These are phyloP conservation scores for Ethmia dodecea DNA, from an alignment of 2,888 invertebrate genomes.

Conservation along the genomic window DNA sequence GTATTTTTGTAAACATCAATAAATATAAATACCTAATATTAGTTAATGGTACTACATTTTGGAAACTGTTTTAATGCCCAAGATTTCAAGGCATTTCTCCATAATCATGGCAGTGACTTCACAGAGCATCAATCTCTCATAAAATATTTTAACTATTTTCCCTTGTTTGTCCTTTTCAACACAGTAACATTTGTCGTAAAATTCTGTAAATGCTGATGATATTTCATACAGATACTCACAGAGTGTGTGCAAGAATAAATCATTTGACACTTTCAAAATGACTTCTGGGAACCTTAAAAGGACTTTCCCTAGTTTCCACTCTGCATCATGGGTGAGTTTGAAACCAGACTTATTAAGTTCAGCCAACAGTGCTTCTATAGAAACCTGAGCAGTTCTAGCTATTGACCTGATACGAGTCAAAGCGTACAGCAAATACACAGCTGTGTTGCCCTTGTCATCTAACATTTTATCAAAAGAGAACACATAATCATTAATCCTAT, in stretches of 20 bases:
- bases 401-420: conserved; percentile 96
- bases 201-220: conserved; percentile 95
- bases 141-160: conserved; percentile 88
- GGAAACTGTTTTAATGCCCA: conserved; percentile 93
- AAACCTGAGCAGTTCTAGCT: conserved; percentile 86
- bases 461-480: conserved; percentile 99
- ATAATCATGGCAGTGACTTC: conserved; percentile 94
- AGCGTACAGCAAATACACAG: conserved; percentile 97
- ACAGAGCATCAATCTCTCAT: conserved; percentile 91
- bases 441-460: conserved; percentile 99
- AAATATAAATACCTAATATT: conserved; percentile 7
- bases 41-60: conserved; percentile 85
- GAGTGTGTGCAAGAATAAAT: conserved; percentile 89
- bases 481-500: conserved; percentile 94
- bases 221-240: conserved; percentile 98
- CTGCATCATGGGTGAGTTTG: conserved; percentile 91
- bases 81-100: conserved; percentile 91
- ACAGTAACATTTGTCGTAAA: conserved; percentile 98
- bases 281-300: conserved; percentile 92
- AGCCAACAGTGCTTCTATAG: conserved; percentile 77
- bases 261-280: conserved; percentile 87
- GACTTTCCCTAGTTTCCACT: conserved; percentile 95
- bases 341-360: conserved; percentile 79
- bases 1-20: conserved; percentile 1
- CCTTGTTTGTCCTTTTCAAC: conserved; percentile 93